Evolutionary conservation across 2,113 vertebrate species (phyloP).

Genomic region (Chauna torquata): DNA sequence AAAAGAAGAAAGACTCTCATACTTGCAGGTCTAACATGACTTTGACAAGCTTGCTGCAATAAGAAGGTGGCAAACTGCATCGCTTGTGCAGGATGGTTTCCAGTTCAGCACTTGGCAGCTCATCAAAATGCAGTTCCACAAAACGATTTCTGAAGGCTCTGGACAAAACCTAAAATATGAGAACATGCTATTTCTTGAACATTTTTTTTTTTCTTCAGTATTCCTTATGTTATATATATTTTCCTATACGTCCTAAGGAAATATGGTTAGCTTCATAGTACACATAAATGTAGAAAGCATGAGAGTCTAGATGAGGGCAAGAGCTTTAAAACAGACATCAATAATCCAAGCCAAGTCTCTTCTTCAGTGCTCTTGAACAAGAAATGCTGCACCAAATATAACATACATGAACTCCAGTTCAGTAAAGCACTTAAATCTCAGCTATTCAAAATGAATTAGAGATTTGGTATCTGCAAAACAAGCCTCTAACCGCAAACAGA

Average conservation of each 20-base stretch:
- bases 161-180: slow-evolving; percentile 85
- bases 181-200: neutral
- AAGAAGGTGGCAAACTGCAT: slow-evolving; percentile 92
- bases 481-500: neutral
- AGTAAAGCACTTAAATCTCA: neutral
- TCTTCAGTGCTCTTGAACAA: neutral
- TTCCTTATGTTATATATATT: neutral
- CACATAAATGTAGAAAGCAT: neutral
- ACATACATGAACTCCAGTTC: neutral
- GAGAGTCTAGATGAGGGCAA: neutral
- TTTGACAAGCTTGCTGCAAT: slow-evolving; percentile 91
- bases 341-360: neutral
- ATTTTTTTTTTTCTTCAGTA: neutral
- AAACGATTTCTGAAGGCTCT: slow-evolving; percentile 97
- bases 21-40: slow-evolving; percentile 98
- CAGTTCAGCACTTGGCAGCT: slow-evolving; percentile 89
- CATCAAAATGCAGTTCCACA: slow-evolving; percentile 96
- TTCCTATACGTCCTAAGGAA: neutral
- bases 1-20: slow-evolving; percentile 24
- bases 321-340: neutral
- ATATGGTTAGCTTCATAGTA: neutral
- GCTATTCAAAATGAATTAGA: neutral
- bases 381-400: neutral
- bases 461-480: neutral
- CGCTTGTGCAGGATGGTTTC: slow-evolving; percentile 93